Evolutionary conservation across 2,113 vertebrate species (phyloP), one percentile per base, ranked within the genome.

Genomic region (Xiphophorus hellerii): DNA sequence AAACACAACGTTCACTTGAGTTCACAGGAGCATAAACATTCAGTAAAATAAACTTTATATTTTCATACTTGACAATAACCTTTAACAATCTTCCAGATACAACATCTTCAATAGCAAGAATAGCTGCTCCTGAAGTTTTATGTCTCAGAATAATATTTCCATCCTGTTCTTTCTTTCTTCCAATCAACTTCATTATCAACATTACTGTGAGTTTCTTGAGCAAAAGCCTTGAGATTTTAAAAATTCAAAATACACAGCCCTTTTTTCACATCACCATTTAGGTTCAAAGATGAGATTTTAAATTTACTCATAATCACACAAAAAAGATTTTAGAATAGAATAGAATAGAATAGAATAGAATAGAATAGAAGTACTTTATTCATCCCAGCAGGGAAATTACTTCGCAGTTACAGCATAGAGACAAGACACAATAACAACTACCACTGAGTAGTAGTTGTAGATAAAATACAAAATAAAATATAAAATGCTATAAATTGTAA

Each of bases 141-240:
- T 69, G 27, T 20, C 66, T 51, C 66, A 69, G 14, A 48, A 69
- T 10, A 69, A 69, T 1, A 31, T 69, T 31, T 22, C 42, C 67
- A 69, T 54, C 35, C 10, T 8, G 3, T 37, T 37, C 35, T 37
- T 37, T 37, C 10, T 37, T 37, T 37, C 10, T 37, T 37, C 35
- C 35, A 37, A 4, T 44, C 14, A 44, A 44, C 14, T 1, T 44
- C 15, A 51, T 69, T 69, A 13, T 69, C 44, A 54, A 2, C 10
- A 30, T 20, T 51, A 11, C 44, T 69, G 29, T 68, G 67, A 30
- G 67, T 69, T 54, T 54, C 42, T 28, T 69, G 44, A 54, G 42
- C 27, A 54, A 69, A 69, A 25, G 42, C 27, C 3, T 20, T 30
- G 22, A 27, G 30, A 30, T 22, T 3, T 31, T 30, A 30, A 20